phyloP scores from a whole-genome alignment of 2,797 vertebrate species.

The Hipposideros larvatus region DNA sequence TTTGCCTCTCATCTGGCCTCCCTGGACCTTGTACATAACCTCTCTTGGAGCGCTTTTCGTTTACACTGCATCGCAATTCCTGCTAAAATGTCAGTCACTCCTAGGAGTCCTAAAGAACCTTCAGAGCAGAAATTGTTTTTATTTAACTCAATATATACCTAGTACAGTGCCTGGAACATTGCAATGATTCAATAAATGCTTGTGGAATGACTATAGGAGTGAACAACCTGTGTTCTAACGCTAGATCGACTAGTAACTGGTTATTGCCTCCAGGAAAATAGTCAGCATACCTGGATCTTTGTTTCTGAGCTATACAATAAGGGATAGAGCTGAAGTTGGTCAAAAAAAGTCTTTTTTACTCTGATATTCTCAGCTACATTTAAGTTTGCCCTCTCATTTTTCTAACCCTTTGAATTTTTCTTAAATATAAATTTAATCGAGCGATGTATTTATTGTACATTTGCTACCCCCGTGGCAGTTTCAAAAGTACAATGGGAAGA shows the following conservation, averaged over 20 bases:
- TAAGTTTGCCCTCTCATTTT: conserved; percentile 1
- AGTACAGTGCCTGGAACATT: background rate
- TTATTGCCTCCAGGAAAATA: background rate
- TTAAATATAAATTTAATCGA: conserved; percentile 56
- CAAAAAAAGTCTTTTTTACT: background rate
- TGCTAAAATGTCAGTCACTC: background rate
- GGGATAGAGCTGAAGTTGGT: background rate
- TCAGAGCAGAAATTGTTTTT: background rate
- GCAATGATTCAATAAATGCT: background rate
- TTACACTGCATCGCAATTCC: background rate
- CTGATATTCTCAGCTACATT: background rate
- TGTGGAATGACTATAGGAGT: background rate
- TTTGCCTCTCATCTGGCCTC: background rate
- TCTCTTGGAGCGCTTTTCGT: background rate
- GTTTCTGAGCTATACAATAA: background rate
- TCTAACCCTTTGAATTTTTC: conserved; percentile 29
- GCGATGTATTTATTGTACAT: background rate
- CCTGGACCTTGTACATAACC: background rate
- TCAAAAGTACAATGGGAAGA: conserved; percentile 58
- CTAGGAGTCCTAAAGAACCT: background rate
- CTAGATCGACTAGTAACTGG: background rate
- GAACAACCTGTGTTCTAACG: background rate
- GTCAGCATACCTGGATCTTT: background rate
- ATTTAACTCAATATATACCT: background rate
- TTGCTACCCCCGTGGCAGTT: conserved; percentile 37